These are phyloP conservation scores for Rhea pennata DNA, from an alignment of 2,113 vertebrate genomes.

Conservation along the genomic window DNA sequence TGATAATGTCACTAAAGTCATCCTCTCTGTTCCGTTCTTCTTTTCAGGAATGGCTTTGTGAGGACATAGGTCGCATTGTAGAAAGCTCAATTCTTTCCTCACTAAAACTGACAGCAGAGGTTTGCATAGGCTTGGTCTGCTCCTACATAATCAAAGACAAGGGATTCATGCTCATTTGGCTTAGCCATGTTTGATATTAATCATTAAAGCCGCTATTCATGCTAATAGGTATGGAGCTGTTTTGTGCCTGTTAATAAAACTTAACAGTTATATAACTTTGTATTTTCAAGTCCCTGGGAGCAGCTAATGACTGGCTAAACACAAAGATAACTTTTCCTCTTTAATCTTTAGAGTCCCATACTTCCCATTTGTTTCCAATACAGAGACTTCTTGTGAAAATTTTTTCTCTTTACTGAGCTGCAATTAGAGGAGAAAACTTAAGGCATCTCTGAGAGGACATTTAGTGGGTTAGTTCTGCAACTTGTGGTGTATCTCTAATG, in stretches of 20 bases:
- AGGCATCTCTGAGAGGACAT: not conserved
- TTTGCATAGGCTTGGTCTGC: not conserved
- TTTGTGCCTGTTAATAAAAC: not conserved
- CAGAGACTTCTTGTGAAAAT: constrained; percentile 5
- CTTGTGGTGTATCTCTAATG: not conserved
- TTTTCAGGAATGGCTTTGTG: not conserved
- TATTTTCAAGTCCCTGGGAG: not conserved
- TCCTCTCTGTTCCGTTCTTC: not conserved
- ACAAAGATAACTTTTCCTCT: not conserved
- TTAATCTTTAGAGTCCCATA: not conserved
- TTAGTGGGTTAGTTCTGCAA: not conserved
- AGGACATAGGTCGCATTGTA: not conserved
- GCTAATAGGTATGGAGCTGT: not conserved
- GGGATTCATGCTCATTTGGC: not conserved
- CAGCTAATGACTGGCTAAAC: constrained; percentile 17
- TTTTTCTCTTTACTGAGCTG: not conserved
- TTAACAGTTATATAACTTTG: not conserved
- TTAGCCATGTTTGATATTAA: not conserved
- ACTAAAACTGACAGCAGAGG: not conserved
- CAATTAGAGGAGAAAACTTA: not conserved
- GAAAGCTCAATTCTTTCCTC: not conserved
- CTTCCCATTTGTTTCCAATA: not conserved
- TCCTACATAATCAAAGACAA: not conserved
- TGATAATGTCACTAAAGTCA: not conserved
- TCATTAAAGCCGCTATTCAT: not conserved